A percentile compares a stretch with the other conserved stretches of the same genome.
Conservation (phyloP, 1,140 invertebrate genomes). For the Drosophila simulans region DNA sequence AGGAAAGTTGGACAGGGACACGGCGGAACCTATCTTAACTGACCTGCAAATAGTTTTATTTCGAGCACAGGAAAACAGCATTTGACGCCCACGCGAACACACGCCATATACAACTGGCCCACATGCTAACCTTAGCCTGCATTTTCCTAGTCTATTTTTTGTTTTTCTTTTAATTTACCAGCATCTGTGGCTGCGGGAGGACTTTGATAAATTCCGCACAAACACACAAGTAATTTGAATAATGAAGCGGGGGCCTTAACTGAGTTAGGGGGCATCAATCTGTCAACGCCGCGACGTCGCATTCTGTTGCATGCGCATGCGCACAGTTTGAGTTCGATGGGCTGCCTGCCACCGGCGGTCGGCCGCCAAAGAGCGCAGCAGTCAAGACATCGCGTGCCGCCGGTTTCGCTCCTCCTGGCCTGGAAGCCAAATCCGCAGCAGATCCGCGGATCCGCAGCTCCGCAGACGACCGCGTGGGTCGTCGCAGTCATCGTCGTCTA, state of each 20-base stretch:
- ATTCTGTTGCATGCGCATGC: slow-evolving; percentile 75
- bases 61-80: slow-evolving; percentile 39
- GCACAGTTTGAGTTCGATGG: slow-evolving; percentile 82
- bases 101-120: slow-evolving; percentile 40
- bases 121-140: slow-evolving; percentile 30
- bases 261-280: slow-evolving; percentile 78
- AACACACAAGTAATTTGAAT: slow-evolving; percentile 76
- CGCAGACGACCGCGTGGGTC: slow-evolving; percentile 65
- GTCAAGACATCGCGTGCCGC: slow-evolving; percentile 41
- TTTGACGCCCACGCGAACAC: slow-evolving; percentile 67
- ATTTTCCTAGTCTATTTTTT: neutral
- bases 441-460: slow-evolving; percentile 27
- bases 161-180: slow-evolving; percentile 1
- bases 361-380: slow-evolving; percentile 39
- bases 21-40: slow-evolving; percentile 64
- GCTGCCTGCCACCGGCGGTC: slow-evolving; percentile 71
- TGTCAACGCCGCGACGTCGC: slow-evolving; percentile 76
- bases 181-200: slow-evolving; percentile 31
- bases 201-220: slow-evolving; percentile 81
- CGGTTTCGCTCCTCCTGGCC: slow-evolving; percentile 17
- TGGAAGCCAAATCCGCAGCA: slow-evolving; percentile 52
- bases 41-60: slow-evolving; percentile 71
- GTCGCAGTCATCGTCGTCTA: slow-evolving; percentile 59
- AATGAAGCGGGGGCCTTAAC: slow-evolving; percentile 71
- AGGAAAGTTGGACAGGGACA: slow-evolving; percentile 68